These are phyloP conservation scores for Cyphomyrmex costatus DNA, from an alignment of 1,140 invertebrate species.

Conservation along the genomic window DNA sequence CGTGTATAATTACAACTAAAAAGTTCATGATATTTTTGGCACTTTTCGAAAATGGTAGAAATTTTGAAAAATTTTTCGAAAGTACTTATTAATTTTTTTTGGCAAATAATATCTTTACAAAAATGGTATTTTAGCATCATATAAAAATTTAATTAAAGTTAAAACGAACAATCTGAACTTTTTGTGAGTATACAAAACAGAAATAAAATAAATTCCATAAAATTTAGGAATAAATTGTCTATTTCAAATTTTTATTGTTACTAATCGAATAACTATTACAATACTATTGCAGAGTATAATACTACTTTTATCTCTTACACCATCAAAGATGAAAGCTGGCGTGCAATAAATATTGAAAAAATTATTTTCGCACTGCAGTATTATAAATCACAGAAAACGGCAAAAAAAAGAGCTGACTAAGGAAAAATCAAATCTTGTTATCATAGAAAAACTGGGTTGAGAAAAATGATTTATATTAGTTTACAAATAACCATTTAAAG, in stretches of 20 bases:
- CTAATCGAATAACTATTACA: neutral
- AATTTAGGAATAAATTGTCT: neutral
- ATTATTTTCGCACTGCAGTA: neutral
- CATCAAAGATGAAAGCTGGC: neutral
- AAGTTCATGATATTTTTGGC: neutral
- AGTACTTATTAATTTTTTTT: neutral
- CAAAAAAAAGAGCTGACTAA: neutral
- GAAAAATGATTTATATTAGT: slow-evolving; percentile 2
- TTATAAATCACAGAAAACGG: neutral
- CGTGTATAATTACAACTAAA: neutral
- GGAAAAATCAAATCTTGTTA: neutral
- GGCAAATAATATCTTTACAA: neutral
- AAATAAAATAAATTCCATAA: neutral
- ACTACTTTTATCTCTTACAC: neutral
- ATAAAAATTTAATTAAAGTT: no score
- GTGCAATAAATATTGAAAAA: neutral
- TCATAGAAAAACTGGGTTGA: neutral
- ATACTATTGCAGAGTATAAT: neutral
- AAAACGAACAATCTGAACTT: neutral
- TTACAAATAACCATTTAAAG: slow-evolving; percentile 25
- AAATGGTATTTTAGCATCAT: neutral
- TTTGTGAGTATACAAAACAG: neutral
- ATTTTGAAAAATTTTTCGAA: neutral
- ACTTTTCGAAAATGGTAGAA: neutral
- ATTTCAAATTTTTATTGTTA: neutral